These are phyloP conservation scores for Pheosia tremula DNA, from an alignment of 2,888 invertebrate genomes.

Conservation along the genomic window DNA sequence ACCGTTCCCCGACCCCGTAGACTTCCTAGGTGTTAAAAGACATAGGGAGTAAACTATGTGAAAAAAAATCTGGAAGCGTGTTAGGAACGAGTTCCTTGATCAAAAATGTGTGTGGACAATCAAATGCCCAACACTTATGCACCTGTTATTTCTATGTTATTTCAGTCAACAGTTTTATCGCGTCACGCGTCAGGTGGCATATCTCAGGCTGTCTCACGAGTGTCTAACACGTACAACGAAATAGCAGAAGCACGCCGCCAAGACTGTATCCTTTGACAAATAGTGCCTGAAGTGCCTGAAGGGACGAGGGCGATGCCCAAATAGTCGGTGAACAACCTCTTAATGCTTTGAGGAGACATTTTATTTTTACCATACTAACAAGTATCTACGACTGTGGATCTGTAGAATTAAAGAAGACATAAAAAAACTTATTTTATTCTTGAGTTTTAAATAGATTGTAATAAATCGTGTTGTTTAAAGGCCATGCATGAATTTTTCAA, in stretches of 20 bases:
- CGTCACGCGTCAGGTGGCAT: constrained; percentile 56
- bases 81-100: background rate
- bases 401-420: constrained; percentile 38
- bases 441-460: constrained; percentile 40
- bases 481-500: constrained; percentile 30
- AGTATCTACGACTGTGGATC: constrained; percentile 54
- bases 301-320: constrained; percentile 77
- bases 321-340: constrained; percentile 82
- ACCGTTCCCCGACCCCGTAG: too few species aligned
- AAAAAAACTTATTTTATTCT: constrained; percentile 30
- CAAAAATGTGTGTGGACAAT: background rate
- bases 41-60: too few species aligned
- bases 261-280: constrained; percentile 75
- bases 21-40: too few species aligned
- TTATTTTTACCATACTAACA: constrained; percentile 76
- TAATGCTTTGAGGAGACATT: constrained; percentile 80
- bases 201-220: constrained; percentile 48
- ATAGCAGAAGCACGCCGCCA: constrained; percentile 53
- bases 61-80: too few species aligned
- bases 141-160: background rate
- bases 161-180: constrained; percentile 16
- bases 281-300: constrained; percentile 64
- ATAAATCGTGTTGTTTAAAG: constrained; percentile 17
- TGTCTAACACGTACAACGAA: constrained; percentile 48
- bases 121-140: background rate